Percentiles rank a stretch among this genome's conserved stretches.
Conservation (phyloP, 2,797 vertebrate genomes). For the Artibeus lituratus region DNA sequence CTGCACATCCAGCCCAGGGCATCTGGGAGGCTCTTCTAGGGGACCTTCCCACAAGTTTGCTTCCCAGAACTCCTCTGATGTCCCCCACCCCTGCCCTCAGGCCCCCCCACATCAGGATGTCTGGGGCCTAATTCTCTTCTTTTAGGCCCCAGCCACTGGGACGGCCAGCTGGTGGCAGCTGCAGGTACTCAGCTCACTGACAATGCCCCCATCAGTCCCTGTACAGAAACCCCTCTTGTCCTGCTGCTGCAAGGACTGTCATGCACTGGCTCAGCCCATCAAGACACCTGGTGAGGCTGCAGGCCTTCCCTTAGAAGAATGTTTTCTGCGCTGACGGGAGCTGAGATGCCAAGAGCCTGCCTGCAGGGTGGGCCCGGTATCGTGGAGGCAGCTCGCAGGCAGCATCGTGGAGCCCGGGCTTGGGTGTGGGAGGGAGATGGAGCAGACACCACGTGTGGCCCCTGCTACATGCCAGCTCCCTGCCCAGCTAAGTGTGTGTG, state of each 20-base stretch:
- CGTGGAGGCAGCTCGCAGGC: too few relatives aligned
- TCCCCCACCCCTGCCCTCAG: neutral
- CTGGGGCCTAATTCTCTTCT: neutral
- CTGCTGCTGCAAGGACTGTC: neutral
- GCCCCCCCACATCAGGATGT: neutral
- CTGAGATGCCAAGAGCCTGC: neutral
- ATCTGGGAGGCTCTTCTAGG: neutral
- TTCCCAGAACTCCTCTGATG: neutral
- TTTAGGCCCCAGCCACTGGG: neutral
- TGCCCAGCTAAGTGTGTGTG: accelerated
- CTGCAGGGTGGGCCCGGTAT: neutral
- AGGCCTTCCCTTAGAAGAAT: conserved; percentile 62
- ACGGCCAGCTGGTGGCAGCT: neutral
- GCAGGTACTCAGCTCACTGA: neutral
- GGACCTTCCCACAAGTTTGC: neutral
- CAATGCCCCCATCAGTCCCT: neutral
- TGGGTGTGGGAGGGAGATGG: neutral
- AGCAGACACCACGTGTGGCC: neutral
- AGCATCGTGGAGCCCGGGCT: accelerated
- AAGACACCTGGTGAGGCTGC: neutral
- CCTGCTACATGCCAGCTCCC: neutral
- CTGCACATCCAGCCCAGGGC: neutral
- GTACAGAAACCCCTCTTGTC: neutral
- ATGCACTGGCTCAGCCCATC: neutral
- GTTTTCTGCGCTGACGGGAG: neutral